Percentiles rank a stretch among this genome's conserved stretches.
Evolutionary conservation across 2,113 vertebrate species (phyloP).

Genomic region (Labeo catla): DNA sequence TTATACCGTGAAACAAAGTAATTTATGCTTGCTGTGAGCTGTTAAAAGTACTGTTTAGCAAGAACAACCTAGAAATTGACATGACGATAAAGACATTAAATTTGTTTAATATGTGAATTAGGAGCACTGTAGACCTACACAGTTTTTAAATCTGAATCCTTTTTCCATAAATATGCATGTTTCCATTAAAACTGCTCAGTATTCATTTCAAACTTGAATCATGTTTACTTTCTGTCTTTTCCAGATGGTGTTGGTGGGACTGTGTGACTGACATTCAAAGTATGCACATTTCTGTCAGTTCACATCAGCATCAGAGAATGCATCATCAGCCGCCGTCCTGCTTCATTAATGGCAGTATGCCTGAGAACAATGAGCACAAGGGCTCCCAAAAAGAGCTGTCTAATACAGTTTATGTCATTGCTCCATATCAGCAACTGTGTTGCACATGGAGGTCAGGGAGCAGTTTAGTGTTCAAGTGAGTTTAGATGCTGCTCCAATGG

Average conservation of each 20-base stretch:
- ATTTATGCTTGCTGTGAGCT: no score
- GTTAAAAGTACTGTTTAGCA: not conserved
- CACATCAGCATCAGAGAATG: not conserved
- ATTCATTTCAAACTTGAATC: not conserved
- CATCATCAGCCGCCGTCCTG: not conserved
- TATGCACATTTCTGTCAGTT: not conserved
- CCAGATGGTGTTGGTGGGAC: not conserved
- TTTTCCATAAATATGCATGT: not conserved
- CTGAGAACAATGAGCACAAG: constrained; percentile 3
- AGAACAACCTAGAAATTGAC: not conserved
- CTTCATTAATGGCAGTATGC: not conserved
- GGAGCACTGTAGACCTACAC: not conserved
- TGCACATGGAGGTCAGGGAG: not conserved
- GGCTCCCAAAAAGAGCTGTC: not conserved
- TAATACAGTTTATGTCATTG: not conserved
- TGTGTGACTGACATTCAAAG: not conserved
- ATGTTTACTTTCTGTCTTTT: not conserved
- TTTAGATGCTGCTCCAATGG: not conserved
- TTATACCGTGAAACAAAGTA: not conserved
- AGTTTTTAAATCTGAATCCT: not conserved
- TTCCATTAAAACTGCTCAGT: not conserved
- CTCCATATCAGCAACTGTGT: constrained; percentile 1
- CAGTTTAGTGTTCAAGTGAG: not conserved
- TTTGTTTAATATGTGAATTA: not conserved
- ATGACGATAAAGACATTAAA: not conserved